These are phyloP conservation scores for Pachycephus smyrnensis DNA, from an alignment of 2,888 invertebrate species.

Conservation along the genomic window DNA sequence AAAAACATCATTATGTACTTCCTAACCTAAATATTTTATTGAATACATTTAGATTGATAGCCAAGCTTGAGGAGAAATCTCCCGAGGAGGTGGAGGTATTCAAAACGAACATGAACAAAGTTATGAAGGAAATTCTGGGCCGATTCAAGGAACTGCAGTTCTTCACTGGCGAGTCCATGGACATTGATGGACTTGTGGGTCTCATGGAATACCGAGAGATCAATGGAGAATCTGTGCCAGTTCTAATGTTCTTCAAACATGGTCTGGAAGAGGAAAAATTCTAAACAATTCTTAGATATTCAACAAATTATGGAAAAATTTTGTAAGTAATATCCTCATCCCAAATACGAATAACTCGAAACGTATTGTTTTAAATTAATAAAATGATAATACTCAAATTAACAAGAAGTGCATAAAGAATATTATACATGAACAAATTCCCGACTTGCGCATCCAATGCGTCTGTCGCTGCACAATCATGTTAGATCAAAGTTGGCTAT, in stretches of 20 bases:
- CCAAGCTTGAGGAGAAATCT: slow-evolving; percentile 81
- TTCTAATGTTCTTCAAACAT: slow-evolving; percentile 96
- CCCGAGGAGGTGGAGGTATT: slow-evolving; percentile 90
- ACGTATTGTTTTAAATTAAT: neutral
- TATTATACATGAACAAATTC: slow-evolving; percentile 44
- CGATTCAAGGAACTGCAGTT: slow-evolving; percentile 95
- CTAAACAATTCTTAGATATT: slow-evolving; percentile 70
- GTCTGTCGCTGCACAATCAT: slow-evolving; percentile 56
- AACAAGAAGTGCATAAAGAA: neutral
- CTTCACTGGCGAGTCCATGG: slow-evolving; percentile 93
- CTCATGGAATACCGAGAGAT: slow-evolving; percentile 94
- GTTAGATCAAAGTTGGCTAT: slow-evolving; percentile 49
- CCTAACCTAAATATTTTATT: too few relatives aligned
- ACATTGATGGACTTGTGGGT: slow-evolving; percentile 93
- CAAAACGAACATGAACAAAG: slow-evolving; percentile 92
- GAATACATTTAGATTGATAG: slow-evolving; percentile 71
- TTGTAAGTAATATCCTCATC: slow-evolving; percentile 51
- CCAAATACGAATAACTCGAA: neutral
- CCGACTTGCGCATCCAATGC: slow-evolving; percentile 36
- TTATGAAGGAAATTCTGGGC: slow-evolving; percentile 90
- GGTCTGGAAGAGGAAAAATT: slow-evolving; percentile 96
- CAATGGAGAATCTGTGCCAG: slow-evolving; percentile 83
- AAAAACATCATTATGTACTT: too few relatives aligned
- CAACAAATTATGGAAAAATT: slow-evolving; percentile 58
- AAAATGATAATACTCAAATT: neutral